Evolutionary conservation across 2,113 vertebrate genomes (phyloP).

Genomic region (Hypomesus transpacificus): DNA sequence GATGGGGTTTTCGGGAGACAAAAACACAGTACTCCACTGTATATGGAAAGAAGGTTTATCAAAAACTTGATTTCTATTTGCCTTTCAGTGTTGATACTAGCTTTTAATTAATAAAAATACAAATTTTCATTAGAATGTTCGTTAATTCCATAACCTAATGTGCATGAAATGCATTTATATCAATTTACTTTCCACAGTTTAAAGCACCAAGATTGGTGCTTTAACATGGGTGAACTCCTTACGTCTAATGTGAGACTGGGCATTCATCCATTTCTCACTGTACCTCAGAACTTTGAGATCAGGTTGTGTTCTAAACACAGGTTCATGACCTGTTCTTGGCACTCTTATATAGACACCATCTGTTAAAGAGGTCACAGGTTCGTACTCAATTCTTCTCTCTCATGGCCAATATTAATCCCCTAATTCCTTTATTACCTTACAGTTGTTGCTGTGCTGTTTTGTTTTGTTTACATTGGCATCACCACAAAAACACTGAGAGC

Average conservation of each 20-base stretch:
- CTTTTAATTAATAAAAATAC: too few relatives aligned
- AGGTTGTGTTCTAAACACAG: not conserved
- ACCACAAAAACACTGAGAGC: not conserved
- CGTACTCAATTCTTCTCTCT: not conserved
- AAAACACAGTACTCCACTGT: not conserved
- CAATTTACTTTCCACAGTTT: too few relatives aligned
- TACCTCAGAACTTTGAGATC: not conserved
- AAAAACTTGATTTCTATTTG: not conserved
- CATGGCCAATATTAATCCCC: too few relatives aligned
- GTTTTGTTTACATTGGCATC: not conserved
- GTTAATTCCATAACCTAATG: too few relatives aligned
- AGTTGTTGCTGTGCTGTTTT: too few relatives aligned
- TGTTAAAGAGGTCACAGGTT: not conserved
- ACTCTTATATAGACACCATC: not conserved
- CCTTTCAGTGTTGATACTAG: too few relatives aligned
- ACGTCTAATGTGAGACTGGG: too few relatives aligned
- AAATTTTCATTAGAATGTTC: too few relatives aligned
- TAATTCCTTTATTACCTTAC: too few relatives aligned
- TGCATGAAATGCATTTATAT: too few relatives aligned
- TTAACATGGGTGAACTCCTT: not conserved
- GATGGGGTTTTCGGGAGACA: not conserved
- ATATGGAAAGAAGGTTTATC: too few relatives aligned
- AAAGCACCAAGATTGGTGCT: too few relatives aligned
- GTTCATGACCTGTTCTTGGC: not conserved
- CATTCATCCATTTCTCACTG: not conserved